Evolutionary conservation across 2,888 invertebrate species (phyloP), one percentile per base, ranked within the genome.

Genomic region (Drosophila emarginata): DNA sequence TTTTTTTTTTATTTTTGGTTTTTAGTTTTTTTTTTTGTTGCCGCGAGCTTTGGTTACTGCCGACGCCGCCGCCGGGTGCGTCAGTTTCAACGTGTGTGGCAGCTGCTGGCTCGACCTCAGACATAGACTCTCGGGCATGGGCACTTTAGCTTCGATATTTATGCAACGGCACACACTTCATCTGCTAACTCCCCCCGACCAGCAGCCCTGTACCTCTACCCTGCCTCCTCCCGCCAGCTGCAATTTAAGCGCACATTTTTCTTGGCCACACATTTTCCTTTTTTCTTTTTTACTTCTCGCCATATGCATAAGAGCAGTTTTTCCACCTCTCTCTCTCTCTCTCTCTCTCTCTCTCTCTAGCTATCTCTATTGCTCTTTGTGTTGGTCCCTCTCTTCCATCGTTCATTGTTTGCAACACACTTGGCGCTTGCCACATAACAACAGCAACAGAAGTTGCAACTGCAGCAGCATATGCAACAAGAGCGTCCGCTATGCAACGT

Each of bases 361-460:
- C 66, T 40, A 40, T 45, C 61, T 61, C 68, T 15, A 21, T 51
- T 50, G 57, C 72, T 57, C 53, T 50, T 52, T 45, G 40, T 45
- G 18, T 18, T 9, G 18, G 15, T 45, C 18, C 32, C 36, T 40
- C 32, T 32, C 32, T 11, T 9, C 9, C 32, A 32, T 9, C 32
- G 14, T 50, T 28, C 72, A 76, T 83, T 88, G 84, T 80, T 80
- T 86, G 88, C 88, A 86, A 86, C 80, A 88, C 82, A 88, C 82
- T 88, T 88, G 88, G 87, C 87, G 88, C 88, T 85, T 88, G 87
- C 88, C 88, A 82, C 88, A 82, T 87, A 82, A 86, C 81, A 87
- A 81, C 82, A 72, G 51, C 79, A 72, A 57, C 72, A 58, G 60
- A 83, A 80, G 67, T 78, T 78, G 75, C 62, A 62, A 21, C 62